These are phyloP conservation scores for Clusia tigrina DNA, from an alignment of 2,888 invertebrate genomes.

Conservation along the genomic window DNA sequence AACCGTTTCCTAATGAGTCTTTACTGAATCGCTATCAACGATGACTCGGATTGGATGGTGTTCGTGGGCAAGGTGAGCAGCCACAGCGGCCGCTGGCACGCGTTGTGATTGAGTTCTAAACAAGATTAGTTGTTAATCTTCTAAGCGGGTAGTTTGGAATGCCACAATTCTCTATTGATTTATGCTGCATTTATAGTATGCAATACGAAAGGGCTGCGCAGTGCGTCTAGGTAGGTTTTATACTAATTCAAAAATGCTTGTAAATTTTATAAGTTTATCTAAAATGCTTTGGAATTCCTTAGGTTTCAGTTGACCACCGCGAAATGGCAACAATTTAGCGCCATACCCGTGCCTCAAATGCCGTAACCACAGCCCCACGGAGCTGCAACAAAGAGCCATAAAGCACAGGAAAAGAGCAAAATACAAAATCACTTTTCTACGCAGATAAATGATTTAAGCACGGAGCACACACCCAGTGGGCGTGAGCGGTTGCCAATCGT, in stretches of 20 bases:
- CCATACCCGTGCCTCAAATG: no score
- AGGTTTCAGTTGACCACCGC: no score
- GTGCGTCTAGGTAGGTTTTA: not conserved
- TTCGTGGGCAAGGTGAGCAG: no score
- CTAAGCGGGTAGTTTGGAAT: not conserved
- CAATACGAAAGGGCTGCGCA: not conserved
- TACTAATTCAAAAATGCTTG: not conserved
- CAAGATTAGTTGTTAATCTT: constrained; percentile 40
- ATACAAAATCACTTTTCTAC: not conserved
- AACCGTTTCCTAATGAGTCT: constrained; percentile 55
- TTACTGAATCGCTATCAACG: constrained; percentile 49
- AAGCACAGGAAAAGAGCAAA: not conserved
- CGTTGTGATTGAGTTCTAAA: constrained; percentile 52
- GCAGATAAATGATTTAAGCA: not conserved
- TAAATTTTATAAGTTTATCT: no score
- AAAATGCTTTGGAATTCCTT: no score
- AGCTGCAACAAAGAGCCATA: no score
- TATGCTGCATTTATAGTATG: not conserved
- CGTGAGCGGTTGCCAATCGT: not conserved
- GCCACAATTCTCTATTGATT: not conserved
- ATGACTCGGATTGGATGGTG: not conserved
- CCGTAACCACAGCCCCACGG: no score
- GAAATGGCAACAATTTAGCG: not conserved
- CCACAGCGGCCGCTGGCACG: no score
- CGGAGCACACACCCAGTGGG: not conserved